Percentiles rank a stretch among this genome's conserved stretches.
Evolutionary conservation across 2,888 invertebrate species (phyloP).

Genomic region (Euproctis similis): DNA sequence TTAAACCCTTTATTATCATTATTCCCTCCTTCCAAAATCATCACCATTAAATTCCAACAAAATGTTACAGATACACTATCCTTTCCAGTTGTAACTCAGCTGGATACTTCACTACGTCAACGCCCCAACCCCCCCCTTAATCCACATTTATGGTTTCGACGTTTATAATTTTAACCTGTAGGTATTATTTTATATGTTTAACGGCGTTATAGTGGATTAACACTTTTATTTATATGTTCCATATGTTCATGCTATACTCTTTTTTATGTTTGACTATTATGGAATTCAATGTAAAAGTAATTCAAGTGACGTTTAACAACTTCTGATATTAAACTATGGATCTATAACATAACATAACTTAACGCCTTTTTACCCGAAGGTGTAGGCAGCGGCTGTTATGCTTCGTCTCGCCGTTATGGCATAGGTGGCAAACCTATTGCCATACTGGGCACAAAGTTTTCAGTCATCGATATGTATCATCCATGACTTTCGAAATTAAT

Average conservation of each 20-base stretch:
- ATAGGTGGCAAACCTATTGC: too few species aligned
- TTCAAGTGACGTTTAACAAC: too few species aligned
- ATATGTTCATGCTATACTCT: slow-evolving; percentile 30
- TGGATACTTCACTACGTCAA: slow-evolving; percentile 37
- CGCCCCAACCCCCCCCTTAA: slow-evolving; percentile 41
- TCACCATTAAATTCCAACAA: slow-evolving; percentile 25
- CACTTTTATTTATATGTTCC: slow-evolving; percentile 45
- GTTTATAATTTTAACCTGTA: slow-evolving; percentile 60
- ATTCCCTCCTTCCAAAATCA: slow-evolving; percentile 26
- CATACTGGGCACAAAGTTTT: too few species aligned
- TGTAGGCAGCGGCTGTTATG: too few species aligned
- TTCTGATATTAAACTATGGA: too few species aligned
- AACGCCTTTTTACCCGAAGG: too few species aligned
- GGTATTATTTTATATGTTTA: slow-evolving; percentile 58
- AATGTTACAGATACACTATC: slow-evolving; percentile 15
- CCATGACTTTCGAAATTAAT: too few species aligned
- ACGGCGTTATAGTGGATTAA: slow-evolving; percentile 48
- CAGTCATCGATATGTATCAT: too few species aligned
- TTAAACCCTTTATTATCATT: slow-evolving; percentile 33
- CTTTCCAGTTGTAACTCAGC: slow-evolving; percentile 21
- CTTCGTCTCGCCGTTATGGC: too few species aligned
- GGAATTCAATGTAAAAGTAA: too few species aligned
- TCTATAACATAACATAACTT: too few species aligned
- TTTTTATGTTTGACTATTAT: slow-evolving; percentile 18
- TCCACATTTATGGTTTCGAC: slow-evolving; percentile 46